Percentiles rank a stretch among this genome's conserved stretches.
Evolutionary conservation across 2,888 invertebrate genomes (phyloP).

Genomic region (Scrobipalpa costella): DNA sequence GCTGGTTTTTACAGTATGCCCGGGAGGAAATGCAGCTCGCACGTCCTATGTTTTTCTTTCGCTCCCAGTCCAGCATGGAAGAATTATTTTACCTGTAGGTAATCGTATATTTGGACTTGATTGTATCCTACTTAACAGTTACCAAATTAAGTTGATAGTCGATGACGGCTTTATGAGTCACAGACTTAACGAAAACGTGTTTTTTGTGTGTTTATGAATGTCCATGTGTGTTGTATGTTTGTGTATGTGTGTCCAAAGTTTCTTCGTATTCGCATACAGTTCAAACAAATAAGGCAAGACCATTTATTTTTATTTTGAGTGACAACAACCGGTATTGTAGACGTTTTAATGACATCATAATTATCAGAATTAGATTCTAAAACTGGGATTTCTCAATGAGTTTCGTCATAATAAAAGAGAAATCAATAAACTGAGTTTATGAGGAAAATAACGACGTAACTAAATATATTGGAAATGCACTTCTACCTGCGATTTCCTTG

Average conservation of each 20-base stretch:
- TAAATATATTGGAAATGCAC: no score
- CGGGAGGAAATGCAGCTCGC: no score
- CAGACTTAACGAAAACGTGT: constrained; percentile 6
- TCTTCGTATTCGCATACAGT: background rate
- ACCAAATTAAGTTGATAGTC: constrained; percentile 18
- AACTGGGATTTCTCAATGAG: background rate
- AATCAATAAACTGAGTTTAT: background rate
- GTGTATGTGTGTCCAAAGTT: constrained; percentile 1
- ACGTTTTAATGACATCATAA: background rate
- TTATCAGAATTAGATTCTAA: background rate
- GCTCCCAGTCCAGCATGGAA: no score
- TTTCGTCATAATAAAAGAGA: background rate
- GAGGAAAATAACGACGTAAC: no score
- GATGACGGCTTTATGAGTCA: constrained; percentile 14
- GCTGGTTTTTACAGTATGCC: no score
- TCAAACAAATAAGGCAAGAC: no score
- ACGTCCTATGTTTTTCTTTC: no score
- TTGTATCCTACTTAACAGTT: constrained; percentile 11
- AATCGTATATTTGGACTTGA: background rate
- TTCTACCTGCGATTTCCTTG: no score
- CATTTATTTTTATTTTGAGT: constrained; percentile 7
- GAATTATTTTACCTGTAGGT: background rate
- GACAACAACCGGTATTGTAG: background rate
- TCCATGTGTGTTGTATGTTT: background rate
- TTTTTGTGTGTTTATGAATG: background rate